Evolutionary conservation across 2,113 vertebrate genomes (phyloP).

Genomic region (Actenoides lindsayi): DNA sequence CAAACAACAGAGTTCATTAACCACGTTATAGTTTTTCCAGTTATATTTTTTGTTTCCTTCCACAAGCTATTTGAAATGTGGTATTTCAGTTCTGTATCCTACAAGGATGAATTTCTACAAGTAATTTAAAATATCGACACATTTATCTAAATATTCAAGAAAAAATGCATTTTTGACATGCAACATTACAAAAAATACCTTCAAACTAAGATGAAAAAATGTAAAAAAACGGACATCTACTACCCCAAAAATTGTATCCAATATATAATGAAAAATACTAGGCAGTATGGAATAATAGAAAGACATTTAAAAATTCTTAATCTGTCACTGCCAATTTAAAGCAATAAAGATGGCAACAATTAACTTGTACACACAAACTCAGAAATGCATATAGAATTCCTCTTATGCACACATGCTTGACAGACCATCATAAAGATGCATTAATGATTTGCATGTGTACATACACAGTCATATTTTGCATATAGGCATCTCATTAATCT

Average conservation of each 20-base stretch:
- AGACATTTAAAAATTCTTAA: neutral
- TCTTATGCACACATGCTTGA: slow-evolving; percentile 41
- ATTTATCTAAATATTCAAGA: neutral
- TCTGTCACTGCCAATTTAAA: neutral
- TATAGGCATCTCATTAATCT: slow-evolving; percentile 52
- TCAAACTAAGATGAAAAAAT: neutral
- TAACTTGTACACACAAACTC: neutral
- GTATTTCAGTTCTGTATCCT: neutral
- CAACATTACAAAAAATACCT: neutral
- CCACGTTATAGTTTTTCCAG: neutral
- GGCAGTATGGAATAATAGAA: neutral
- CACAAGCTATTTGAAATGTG: neutral
- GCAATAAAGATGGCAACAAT: neutral
- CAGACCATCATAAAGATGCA: slow-evolving; percentile 49
- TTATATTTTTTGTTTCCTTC: neutral
- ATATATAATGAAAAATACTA: neutral
- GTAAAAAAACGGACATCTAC: neutral
- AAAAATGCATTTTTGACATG: neutral
- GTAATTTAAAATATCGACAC: neutral
- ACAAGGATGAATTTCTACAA: neutral
- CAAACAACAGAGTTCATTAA: neutral
- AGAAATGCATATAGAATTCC: neutral
- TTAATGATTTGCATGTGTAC: slow-evolving; percentile 42
- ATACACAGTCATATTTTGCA: slow-evolving; percentile 48
- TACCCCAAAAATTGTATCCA: neutral